These are phyloP conservation scores for Hydrozoanthus gracilis DNA, from an alignment of 92 coral and sea anemone species.

Conservation along the genomic window DNA sequence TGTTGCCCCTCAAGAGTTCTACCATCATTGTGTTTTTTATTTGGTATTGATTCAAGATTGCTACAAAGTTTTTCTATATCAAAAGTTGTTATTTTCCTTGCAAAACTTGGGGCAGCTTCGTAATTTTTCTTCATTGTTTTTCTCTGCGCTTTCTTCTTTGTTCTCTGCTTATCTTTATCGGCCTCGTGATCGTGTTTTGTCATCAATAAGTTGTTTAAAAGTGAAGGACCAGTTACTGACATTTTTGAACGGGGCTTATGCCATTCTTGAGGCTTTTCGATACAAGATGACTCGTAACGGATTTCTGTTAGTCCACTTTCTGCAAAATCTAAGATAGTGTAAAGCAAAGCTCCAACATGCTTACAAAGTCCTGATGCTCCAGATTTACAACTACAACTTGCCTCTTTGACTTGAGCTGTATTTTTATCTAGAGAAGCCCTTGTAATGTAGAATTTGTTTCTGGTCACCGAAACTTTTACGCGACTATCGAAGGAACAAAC, in stretches of 20 bases:
- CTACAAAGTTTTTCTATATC: too few species aligned
- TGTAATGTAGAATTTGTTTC: constrained; percentile 57
- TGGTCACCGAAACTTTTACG: constrained; percentile 62
- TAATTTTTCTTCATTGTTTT: constrained; percentile 36
- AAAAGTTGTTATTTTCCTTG: constrained; percentile 52
- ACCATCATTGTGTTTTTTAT: constrained; percentile 25
- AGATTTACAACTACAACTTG: constrained; percentile 49
- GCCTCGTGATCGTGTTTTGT: constrained; percentile 59
- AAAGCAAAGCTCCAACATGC: constrained; percentile 57
- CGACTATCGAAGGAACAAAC: constrained; percentile 48
- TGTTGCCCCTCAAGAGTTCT: constrained; percentile 19
- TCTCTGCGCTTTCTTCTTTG: constrained; percentile 37
- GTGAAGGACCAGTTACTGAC: constrained; percentile 4
- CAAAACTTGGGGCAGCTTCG: constrained; percentile 54
- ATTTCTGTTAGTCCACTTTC: constrained; percentile 53
- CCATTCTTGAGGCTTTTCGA: constrained; percentile 62
- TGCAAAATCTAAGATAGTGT: constrained; percentile 45
- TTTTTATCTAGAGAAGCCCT: constrained; percentile 28
- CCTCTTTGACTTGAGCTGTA: constrained; percentile 37
- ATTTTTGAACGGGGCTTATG: constrained; percentile 49
- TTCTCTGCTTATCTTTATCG: constrained; percentile 46
- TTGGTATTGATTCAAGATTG: constrained; percentile 47
- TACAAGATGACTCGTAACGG: constrained; percentile 42
- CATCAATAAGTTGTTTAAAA: constrained; percentile 38
- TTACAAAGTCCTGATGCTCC: constrained; percentile 55